phyloP scores from a whole-genome alignment of 2,113 vertebrate species.

The Etheostoma spectabile region DNA sequence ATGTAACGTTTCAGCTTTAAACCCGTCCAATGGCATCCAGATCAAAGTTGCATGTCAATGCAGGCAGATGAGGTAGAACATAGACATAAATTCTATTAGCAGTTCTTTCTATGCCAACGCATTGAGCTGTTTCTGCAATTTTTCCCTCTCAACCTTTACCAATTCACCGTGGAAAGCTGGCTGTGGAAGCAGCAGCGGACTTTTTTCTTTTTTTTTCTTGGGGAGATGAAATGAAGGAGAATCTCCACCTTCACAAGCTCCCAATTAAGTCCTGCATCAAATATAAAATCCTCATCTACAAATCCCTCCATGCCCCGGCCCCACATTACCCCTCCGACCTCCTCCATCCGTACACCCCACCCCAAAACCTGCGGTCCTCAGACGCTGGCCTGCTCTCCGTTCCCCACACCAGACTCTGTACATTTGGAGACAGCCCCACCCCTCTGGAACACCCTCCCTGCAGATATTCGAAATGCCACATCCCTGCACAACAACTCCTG shows the following conservation, averaged over 20 bases:
- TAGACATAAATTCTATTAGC: constrained; percentile 45
- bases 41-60: constrained; percentile 33
- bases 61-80: constrained; percentile 23
- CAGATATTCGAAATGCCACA: no score
- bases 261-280: no score
- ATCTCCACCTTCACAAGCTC: neutral
- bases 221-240: neutral
- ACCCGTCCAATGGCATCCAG: neutral
- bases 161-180: constrained; percentile 66
- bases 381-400: no score
- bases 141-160: constrained; percentile 45
- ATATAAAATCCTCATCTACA: no score
- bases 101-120: constrained; percentile 33
- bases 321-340: no score
- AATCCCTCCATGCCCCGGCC: no score
- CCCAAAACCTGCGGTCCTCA: no score
- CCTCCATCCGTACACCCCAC: no score
- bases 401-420: no score
- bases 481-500: no score
- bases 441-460: no score
- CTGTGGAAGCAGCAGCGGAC: constrained; percentile 17
- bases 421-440: no score
- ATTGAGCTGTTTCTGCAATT: constrained; percentile 23
- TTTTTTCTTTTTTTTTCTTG: neutral
- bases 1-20: neutral